A percentile compares a stretch with the other conserved stretches of the same genome.
These are phyloP conservation scores for Diplazon laetatorius DNA, from an alignment of 2,888 invertebrate genomes.

Conservation along the genomic window DNA sequence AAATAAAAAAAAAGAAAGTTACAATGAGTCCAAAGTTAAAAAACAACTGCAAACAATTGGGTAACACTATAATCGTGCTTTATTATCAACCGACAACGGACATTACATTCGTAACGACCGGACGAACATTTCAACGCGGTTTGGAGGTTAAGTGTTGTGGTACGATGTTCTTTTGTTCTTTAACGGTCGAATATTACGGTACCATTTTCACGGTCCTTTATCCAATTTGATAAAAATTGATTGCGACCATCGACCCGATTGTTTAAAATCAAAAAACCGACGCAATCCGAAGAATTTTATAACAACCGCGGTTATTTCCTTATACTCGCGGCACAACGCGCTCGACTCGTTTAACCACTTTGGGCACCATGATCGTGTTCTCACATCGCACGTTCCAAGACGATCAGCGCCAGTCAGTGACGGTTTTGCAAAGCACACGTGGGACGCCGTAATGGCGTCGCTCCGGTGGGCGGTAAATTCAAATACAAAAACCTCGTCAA, in stretches of 20 bases:
- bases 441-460: slow-evolving; percentile 53
- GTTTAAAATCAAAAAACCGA: not conserved
- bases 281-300: slow-evolving; percentile 1
- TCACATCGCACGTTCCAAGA: slow-evolving; percentile 7
- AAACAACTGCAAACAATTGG: not conserved
- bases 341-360: slow-evolving; percentile 13
- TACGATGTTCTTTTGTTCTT: slow-evolving; percentile 10
- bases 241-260: slow-evolving; percentile 21
- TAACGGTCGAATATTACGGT: slow-evolving; percentile 28
- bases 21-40: not conserved
- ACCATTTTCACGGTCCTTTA: slow-evolving; percentile 45
- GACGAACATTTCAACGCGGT: slow-evolving; percentile 15
- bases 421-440: slow-evolving; percentile 35
- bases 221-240: slow-evolving; percentile 6
- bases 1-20: not conserved
- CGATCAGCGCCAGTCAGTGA: not conserved
- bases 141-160: slow-evolving; percentile 57
- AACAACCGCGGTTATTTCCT: slow-evolving; percentile 6
- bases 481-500: not conserved
- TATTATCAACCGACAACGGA: not conserved
- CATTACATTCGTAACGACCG: not conserved
- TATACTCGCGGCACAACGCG: slow-evolving; percentile 17
- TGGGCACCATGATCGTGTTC: slow-evolving; percentile 12
- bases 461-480: slow-evolving; percentile 45
- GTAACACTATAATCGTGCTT: not conserved